Conservation (phyloP, 2,888 invertebrate genomes). For the Stenichneumon culpator region DNA sequence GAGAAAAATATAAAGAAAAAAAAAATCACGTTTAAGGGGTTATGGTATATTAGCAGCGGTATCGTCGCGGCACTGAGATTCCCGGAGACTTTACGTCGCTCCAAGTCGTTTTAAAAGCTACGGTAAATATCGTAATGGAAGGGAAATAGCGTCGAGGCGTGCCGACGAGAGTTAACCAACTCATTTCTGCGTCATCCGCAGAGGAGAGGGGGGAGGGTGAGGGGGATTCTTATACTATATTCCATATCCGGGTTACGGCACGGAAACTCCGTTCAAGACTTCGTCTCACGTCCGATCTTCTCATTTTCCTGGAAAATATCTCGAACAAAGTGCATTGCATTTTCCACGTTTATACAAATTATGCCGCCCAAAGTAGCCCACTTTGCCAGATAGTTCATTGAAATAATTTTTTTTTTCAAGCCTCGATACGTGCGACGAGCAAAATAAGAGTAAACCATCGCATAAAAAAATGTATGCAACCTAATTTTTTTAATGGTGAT, state of each 20-base stretch:
- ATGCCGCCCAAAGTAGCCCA: background rate
- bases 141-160: conserved; percentile 81
- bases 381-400: background rate
- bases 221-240: conserved; percentile 15
- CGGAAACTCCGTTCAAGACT: conserved; percentile 6
- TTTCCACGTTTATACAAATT: conserved; percentile 24
- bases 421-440: background rate
- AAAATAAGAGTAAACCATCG: background rate
- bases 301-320: conserved; percentile 26
- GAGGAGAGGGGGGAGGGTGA: background rate
- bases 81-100: conserved; percentile 35
- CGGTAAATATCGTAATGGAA: conserved; percentile 82
- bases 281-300: conserved; percentile 12
- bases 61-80: conserved; percentile 34
- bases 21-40: conserved; percentile 15
- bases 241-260: conserved; percentile 32
- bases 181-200: conserved; percentile 78
- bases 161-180: conserved; percentile 83
- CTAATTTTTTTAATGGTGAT: no score
- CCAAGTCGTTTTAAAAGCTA: conserved; percentile 71
- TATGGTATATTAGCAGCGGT: background rate
- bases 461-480: background rate
- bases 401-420: background rate
- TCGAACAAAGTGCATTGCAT: conserved; percentile 28
- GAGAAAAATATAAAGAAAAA: conserved; percentile 44